Base-by-base conservation (phyloP, 2,888 invertebrate genomes). In the Eudasyphora cyanicolor region DNA sequence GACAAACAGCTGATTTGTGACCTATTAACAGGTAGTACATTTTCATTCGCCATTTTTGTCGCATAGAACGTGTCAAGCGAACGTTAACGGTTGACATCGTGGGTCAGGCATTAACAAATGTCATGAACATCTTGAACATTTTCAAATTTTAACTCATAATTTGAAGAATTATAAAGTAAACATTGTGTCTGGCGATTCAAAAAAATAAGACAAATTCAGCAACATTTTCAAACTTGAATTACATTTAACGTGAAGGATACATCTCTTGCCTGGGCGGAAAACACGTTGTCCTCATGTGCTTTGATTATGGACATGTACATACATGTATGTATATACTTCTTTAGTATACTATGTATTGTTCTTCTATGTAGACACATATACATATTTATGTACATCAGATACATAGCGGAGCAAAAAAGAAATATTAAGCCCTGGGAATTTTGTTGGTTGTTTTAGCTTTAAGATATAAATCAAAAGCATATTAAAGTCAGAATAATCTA, bases 391-490 rank as follows among this genome's bases (percentile, higher is more conserved):
- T 45, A 45, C 45, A n/a, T 45, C n/a, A n/a, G 27, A 60, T 60
- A 60, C 29, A 60, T 29, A 60, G 17, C 27, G 12, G 24, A 60
- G 60, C n/a, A 54, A 19, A 64, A 78, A 69, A 69, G 71, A 49
- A 21, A 77, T 76, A 38, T 69, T 67, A 79, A 82, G 73, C 79
- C 82, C 82, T 79, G 79, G 82, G 82, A 79, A 74, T 79, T 70
- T 19, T 19, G n/a, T 21, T 60, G 60, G 14, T 57, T 67, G 7
- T 62, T 74, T 78, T 32, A 75, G 19, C 73, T 73, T 64, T 78
- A 82, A 79, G 60, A 76, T 76, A 79, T 75, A 79, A 82, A 62
- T 64, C 67, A 79, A 75, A 79, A 79, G 79, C 76, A 73, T 67
- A 71, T 79, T 76, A 73, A 82, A 79, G 76, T 76, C 38, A 51